Base-by-base conservation (phyloP, 2,888 invertebrate species). In the Sesia bembeciformis region DNA sequence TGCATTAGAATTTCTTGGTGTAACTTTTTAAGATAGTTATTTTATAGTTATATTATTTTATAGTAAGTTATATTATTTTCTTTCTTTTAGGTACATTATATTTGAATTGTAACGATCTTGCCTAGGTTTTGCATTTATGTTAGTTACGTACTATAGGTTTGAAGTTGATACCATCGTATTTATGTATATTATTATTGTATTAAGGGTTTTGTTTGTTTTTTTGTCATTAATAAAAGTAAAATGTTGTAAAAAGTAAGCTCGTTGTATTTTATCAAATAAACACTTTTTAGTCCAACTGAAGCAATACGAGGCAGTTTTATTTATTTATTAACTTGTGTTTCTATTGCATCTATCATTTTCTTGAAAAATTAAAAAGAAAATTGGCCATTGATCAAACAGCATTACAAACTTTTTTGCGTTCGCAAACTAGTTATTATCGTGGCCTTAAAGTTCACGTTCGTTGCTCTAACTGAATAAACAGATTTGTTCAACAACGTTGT, bases 261-360 rank as follows among this genome's bases (percentile, higher is more conserved):
- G 88, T 89, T 89, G 89, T 89, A 89, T 89, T 89, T 89, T 89
- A 89, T 88, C 88, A 87, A 89, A 87, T 89, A 89, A 89, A 89
- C 88, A 89, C 88, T 88, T 89, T 89, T 89, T 89, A 89, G 88
- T 89, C 89, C 89, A 88, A 89, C 88, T 88, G 87, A 89, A 88
- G 85, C 86, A 85, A 87, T 84, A 86, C 59, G 64, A 61, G 62
- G 81, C 70, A 67, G 78, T 87, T 88, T 89, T 78, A 81, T 84
- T 86, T 81, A 54, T 40, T 4, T 50, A 39, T 39, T 38, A 38
- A 23, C 23, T 23, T 23, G 23, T 23, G 23, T 23, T 23, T 23
- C 23, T 23, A 23, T 23, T 23, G 23, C 23, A 23, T 2, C 23
- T 23, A 23, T 23, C 23, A 23, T 23, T 23, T 23, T 23, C 2